phyloP scores from a whole-genome alignment of 53 echinoderm and acorn worm genomes.

The Zoroaster sp. region DNA sequence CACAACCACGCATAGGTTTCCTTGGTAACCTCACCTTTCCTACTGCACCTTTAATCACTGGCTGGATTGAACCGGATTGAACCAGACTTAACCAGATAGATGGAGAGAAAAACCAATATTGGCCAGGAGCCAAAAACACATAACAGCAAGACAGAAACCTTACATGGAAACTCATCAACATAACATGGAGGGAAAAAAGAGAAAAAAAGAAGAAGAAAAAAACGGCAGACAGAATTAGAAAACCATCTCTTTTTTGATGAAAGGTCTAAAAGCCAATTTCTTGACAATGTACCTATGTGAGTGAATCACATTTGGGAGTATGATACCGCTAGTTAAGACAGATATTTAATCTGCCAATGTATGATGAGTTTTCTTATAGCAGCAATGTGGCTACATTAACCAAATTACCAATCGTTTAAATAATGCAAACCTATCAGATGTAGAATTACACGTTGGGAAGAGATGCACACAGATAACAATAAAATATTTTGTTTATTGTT shows the following conservation, averaged over 20 bases:
- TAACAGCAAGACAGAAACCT: not conserved
- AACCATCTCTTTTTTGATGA: not conserved
- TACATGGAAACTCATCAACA: not conserved
- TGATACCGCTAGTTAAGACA: not conserved
- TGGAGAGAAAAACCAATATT: not conserved
- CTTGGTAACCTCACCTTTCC: constrained; percentile 11
- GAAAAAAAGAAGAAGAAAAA: not conserved
- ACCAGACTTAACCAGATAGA: not conserved
- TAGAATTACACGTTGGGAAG: too few species aligned
- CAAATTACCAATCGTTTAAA: too few species aligned
- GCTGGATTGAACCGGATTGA: constrained; percentile 35
- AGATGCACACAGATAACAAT: too few species aligned
- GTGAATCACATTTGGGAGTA: not conserved
- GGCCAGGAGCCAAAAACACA: not conserved
- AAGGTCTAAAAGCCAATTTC: too few species aligned
- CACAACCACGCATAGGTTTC: not conserved
- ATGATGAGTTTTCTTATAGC: not conserved
- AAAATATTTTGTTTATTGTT: too few species aligned
- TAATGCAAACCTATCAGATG: too few species aligned
- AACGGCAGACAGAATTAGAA: not conserved
- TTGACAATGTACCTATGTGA: not conserved
- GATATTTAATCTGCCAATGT: not conserved
- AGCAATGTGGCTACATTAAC: constrained; percentile 50
- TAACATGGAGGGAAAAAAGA: not conserved
- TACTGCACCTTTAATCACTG: not conserved